Evolutionary conservation across 2,888 invertebrate genomes (phyloP), one percentile per base, ranked within the genome.

Genomic region (Notocelia uddmanniana): DNA sequence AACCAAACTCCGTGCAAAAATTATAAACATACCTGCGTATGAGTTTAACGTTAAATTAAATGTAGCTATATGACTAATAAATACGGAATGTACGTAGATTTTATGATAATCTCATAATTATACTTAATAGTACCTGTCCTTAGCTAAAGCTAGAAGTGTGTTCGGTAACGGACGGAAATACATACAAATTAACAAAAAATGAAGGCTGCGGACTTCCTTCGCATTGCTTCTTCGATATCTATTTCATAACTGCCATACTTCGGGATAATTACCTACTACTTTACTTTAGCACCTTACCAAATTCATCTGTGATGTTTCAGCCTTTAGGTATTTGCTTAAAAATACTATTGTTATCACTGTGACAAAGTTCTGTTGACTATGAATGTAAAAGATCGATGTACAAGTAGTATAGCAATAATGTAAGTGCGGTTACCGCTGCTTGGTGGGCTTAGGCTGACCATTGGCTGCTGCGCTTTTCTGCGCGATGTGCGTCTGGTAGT

Each of bases 401-500:
- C 67, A 73, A 73, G 52, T 64, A 64, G 37, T 52, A 37, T 64
- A 64, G 52, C 64, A 64, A 64, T 50, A 52, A 34, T 54, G 54
- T 68, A 48, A 78, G 75, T 69, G 81, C 81, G 83, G 91, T 93
- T 94, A 94, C 89, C 94, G 91, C 85, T 89, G 90, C 82, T 94
- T 94, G 76, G 85, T 91, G 75, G 94, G 92, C 78, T 95, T 95
- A 70, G 95, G 94, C 64, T 94, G 92, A 64, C 96, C 96, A 78
- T 96, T 96, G 70, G 95, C 95, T 5, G 95, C 95, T 21, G 95
- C 96, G 81, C 95, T 96, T 88, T 97, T 97, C 89, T 97, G 97
- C 60, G 97, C 97, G 84, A 98, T 96, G 89, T 98, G 98, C 74
- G 98, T 98, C 94, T 98, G 98, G 86, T 98, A 97, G 91, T 98